Evolutionary conservation across 1,140 invertebrate genomes (phyloP), one percentile per base, ranked within the genome.

Genomic region (Tetranychus urticae): DNA sequence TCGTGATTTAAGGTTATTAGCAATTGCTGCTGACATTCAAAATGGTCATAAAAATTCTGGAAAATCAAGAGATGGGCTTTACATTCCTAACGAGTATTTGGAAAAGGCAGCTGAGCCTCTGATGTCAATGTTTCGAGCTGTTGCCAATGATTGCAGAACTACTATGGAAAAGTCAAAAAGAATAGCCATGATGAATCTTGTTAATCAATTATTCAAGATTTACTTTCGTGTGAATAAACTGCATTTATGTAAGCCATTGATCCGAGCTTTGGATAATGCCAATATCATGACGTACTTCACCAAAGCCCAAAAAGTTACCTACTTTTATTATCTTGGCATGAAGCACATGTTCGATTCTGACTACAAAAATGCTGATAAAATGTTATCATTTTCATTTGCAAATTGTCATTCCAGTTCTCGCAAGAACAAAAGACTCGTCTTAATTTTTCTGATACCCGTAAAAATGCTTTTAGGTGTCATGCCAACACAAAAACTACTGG

Each of bases 261-360:
- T 97, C 65, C 78, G 93, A 67, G 91, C 92, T 2, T 94, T 97
- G 66, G 91, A 97, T 65, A 86, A 86, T 36, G 85, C 85, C 14
- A 79, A 81, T 1, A 65, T 50, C 35, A 83, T 88, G 55, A 92
- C 89, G 72, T 86, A 93, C 56, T 97, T 93, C 72, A 81, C 83
- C 45, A 86, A 75, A 39, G 72, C 77, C 13, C 86, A 92, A 71
- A 83, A 91, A 50, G 77, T 82, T 36, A 97, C 93, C 0, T 98
- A 94, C 71, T 87, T 85, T 70, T 97, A 94, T 75, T 97, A 91
- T 76, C 88, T 96, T 23, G 93, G 93, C 2, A 77, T 91, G 6
- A 94, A 97, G 73, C 85, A 88, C 2, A 96, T 97, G 86, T 97
- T 97, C 73, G 92, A 97, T 73, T 92, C 88, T 64, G 88, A 97